A percentile compares a stretch with the other conserved stretches of the same genome.
phyloP scores from a whole-genome alignment of 2,888 invertebrate species.

The Drosophila mayaguana region DNA sequence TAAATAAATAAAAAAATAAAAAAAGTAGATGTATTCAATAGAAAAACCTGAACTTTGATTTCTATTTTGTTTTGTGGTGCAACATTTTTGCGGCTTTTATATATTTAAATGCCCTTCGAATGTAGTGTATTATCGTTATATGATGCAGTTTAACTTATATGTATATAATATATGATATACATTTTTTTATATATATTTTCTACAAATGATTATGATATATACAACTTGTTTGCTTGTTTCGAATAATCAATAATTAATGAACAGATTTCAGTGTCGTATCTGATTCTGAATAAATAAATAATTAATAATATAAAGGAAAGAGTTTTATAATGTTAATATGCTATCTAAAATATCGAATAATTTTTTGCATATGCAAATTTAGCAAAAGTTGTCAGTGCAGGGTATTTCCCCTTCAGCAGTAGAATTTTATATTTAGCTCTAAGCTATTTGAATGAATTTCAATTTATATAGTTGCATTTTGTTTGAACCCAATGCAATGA shows the following conservation, averaged over 20 bases:
- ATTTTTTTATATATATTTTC: not conserved
- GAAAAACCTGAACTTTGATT: constrained; percentile 57
- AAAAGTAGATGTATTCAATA: constrained; percentile 4
- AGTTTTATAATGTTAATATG: too few species aligned
- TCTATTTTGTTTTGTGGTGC: constrained; percentile 39
- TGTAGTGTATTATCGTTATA: not conserved
- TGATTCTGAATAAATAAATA: not conserved
- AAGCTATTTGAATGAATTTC: constrained; percentile 60
- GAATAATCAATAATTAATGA: too few species aligned
- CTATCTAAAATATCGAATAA: too few species aligned
- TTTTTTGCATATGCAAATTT: too few species aligned
- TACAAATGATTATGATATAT: not conserved
- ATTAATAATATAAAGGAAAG: too few species aligned
- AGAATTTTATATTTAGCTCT: constrained; percentile 11
- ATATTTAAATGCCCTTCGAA: constrained; percentile 3
- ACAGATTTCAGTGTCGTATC: too few species aligned
- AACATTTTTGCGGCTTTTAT: constrained; percentile 24
- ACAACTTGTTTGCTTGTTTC: not conserved
- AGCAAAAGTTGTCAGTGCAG: constrained; percentile 4
- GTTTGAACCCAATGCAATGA: constrained; percentile 55
- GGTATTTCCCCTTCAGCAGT: constrained; percentile 13
- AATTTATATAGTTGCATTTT: constrained; percentile 45
- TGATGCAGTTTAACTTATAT: not conserved
- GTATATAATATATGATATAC: not conserved
- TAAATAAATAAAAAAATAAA: too few species aligned